A percentile compares a stretch with the other conserved stretches of the same genome.
Evolutionary conservation across 2,888 invertebrate genomes (phyloP).

Genomic region (Apotomis capreana): DNA sequence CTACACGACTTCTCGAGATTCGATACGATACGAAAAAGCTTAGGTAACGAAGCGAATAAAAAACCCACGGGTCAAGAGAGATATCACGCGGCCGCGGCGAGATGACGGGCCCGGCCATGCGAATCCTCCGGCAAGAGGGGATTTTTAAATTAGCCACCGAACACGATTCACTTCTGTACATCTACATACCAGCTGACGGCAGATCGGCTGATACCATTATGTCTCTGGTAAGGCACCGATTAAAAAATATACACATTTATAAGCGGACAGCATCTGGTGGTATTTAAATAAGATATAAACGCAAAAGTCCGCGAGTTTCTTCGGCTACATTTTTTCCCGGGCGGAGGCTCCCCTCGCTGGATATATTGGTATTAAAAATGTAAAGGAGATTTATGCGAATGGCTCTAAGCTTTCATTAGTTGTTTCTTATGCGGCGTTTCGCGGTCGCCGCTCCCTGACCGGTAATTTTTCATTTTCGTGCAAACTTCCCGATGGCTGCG

Average conservation of each 20-base stretch:
- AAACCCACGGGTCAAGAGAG: slow-evolving; percentile 77
- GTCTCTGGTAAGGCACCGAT: slow-evolving; percentile 81
- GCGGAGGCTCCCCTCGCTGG: slow-evolving; percentile 75
- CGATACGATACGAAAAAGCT: slow-evolving; percentile 78
- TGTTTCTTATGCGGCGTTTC: slow-evolving; percentile 80
- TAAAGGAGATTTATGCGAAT: slow-evolving; percentile 84
- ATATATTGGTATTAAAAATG: slow-evolving; percentile 84
- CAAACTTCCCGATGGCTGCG: slow-evolving; percentile 77
- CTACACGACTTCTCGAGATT: slow-evolving; percentile 81
- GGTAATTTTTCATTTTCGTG: slow-evolving; percentile 82
- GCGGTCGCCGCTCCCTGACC: slow-evolving; percentile 82
- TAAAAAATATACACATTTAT: slow-evolving; percentile 80
- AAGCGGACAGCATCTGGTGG: slow-evolving; percentile 79
- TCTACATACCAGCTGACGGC: slow-evolving; percentile 81
- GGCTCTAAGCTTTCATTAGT: slow-evolving; percentile 84
- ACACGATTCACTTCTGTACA: slow-evolving; percentile 75
- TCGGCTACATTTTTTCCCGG: slow-evolving; percentile 66
- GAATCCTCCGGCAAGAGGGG: slow-evolving; percentile 61
- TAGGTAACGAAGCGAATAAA: slow-evolving; percentile 80
- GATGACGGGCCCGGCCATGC: slow-evolving; percentile 63
- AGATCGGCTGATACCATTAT: slow-evolving; percentile 82
- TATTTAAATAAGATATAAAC: slow-evolving; percentile 83
- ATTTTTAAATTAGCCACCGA: slow-evolving; percentile 79
- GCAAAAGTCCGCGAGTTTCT: slow-evolving; percentile 75
- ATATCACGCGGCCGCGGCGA: slow-evolving; percentile 71